phyloP scores from a whole-genome alignment of 2,888 invertebrate species.

The Candidula unifasciata region DNA sequence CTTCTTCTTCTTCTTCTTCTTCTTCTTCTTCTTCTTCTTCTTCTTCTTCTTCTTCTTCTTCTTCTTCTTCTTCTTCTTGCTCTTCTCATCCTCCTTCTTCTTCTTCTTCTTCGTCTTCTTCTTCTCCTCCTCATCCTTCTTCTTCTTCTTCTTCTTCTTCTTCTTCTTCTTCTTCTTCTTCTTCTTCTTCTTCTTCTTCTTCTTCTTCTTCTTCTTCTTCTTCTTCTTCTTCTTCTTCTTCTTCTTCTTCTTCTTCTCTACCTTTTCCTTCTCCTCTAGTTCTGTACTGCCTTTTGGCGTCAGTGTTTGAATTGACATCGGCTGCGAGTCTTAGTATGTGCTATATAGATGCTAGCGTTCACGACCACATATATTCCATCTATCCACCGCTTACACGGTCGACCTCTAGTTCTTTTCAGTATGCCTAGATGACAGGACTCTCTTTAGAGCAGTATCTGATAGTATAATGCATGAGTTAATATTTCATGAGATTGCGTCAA shows the following conservation, averaged over 20 bases:
- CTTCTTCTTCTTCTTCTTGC: background rate
- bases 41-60: background rate
- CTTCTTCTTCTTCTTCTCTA: background rate
- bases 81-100: background rate
- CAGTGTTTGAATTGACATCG: too few relatives aligned
- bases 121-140: background rate
- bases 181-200: conserved; percentile 2
- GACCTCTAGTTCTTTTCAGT: too few relatives aligned
- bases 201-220: background rate
- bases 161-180: background rate
- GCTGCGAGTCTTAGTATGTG: too few relatives aligned
- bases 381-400: too few relatives aligned
- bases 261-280: background rate
- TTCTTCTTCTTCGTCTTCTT: background rate
- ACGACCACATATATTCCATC: too few relatives aligned
- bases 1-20: conserved; percentile 21
- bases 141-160: background rate
- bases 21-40: conserved; percentile 24
- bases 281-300: too few relatives aligned
- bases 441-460: too few relatives aligned
- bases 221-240: background rate
- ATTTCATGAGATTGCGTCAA: too few relatives aligned
- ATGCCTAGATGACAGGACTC: too few relatives aligned
- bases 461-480: too few relatives aligned
- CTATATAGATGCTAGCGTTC: too few relatives aligned